Evolutionary conservation across 2,113 vertebrate species (phyloP).

Genomic region (Polypterus senegalus): DNA sequence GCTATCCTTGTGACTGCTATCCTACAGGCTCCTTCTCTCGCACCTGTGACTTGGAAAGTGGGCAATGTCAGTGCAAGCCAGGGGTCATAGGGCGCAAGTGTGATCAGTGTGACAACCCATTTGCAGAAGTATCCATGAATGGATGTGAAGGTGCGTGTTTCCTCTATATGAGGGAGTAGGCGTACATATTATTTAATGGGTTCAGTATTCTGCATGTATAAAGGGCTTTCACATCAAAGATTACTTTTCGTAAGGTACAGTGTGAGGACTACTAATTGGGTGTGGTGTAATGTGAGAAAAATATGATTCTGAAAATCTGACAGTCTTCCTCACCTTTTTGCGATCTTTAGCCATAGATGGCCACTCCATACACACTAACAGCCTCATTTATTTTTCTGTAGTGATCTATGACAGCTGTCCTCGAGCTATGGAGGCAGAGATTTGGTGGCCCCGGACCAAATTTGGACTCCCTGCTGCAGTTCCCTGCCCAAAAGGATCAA

Average conservation of each 20-base stretch:
- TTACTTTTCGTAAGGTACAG: too few species aligned
- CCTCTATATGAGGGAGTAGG: too few species aligned
- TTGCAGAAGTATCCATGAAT: constrained; percentile 77
- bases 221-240: too few species aligned
- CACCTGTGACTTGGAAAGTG: constrained; percentile 63
- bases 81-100: constrained; percentile 88
- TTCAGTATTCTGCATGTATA: too few species aligned
- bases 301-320: not conserved
- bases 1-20: constrained; percentile 84
- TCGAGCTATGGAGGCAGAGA: constrained; percentile 71
- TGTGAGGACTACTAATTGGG: too few species aligned
- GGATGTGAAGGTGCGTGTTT: constrained; percentile 77
- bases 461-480: constrained; percentile 83
- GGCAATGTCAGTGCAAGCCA: constrained; percentile 82
- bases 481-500: constrained; percentile 76
- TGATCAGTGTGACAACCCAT: constrained; percentile 90
- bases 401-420: constrained; percentile 96
- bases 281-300: too few species aligned
- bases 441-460: constrained; percentile 93
- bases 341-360: too few species aligned
- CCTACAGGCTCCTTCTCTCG: constrained; percentile 77
- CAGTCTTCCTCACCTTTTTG: not conserved
- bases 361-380: too few species aligned
- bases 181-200: too few species aligned
- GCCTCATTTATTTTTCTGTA: constrained; percentile 27